Evolutionary conservation across 2,888 invertebrate genomes (phyloP), one percentile per base, ranked within the genome.

Genomic region (Emmelina monodactyla): DNA sequence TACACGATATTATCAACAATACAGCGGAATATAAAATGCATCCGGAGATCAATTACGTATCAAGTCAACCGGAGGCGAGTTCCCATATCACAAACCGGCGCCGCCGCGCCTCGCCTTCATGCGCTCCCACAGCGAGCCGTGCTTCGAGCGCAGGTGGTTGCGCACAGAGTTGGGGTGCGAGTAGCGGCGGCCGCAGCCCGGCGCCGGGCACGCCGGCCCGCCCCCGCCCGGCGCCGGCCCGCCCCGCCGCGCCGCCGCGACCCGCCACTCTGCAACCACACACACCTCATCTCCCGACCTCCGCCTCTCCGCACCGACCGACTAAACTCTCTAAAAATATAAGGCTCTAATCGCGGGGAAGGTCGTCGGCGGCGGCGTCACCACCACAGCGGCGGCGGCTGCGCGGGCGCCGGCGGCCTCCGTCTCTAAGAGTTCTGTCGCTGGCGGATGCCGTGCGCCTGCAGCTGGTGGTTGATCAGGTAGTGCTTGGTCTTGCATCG

Each of bases 91-190:
- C 34, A 68, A 49, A 62, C n/a, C 54, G 42, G 68, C 75, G 83
- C 72, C 82, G 40, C 78, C 84, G 62, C 85, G 84, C 55, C 86
- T 85, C 88, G 88, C 88, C 76, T 92, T 92, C 86, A 92, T 92
- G 64, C 85, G 84, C 58, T 89, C 88, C 92, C 91, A 92, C 60
- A 91, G 88, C 47, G 84, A 76, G 32, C 88, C 85, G 70, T 92
- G 92, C 68, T 92, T 92, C 57, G 88, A 84, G 51, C 92, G 82
- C 91, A 92, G 91, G 72, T 92, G 91, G 79, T 92, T 92, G 53
- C 91, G 84, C 48, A 92, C 92, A 38, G 91, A 91, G 78, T 92
- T 92, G 42, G 92, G 92, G 71, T 92, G 91, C 42, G 89, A 85
- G 69, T 91, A 92, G 49, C 83, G 82, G 44, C 89, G 84, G 35